Conservation (phyloP, 2,797 vertebrate species). For the Thripadectes ignobilis region DNA sequence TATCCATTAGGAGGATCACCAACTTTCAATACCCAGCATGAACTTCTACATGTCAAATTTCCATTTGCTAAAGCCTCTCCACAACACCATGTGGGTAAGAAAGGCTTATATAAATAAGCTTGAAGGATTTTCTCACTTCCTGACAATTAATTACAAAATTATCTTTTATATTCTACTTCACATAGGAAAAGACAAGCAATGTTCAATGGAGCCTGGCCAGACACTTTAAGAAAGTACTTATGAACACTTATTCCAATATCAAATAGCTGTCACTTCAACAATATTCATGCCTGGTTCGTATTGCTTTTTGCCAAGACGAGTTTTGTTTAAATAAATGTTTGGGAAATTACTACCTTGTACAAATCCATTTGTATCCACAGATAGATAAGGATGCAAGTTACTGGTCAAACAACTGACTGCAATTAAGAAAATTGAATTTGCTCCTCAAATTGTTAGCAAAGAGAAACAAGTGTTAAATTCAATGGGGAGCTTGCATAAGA, state of each 20-base stretch:
- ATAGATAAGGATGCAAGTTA: not conserved
- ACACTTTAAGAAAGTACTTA: not conserved
- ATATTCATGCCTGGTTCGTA: not conserved
- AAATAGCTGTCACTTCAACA: not conserved
- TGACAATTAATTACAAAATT: not conserved
- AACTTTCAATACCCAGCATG: not conserved
- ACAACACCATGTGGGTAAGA: not conserved
- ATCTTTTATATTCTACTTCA: not conserved
- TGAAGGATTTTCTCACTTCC: not conserved
- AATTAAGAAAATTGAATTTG: not conserved
- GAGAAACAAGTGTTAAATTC: not conserved
- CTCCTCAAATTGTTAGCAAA: not conserved
- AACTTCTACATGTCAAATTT: not conserved
- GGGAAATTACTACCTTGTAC: not conserved
- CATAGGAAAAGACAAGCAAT: not conserved
- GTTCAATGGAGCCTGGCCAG: not conserved
- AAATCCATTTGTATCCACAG: not conserved
- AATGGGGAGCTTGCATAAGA: not conserved
- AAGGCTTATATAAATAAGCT: not conserved
- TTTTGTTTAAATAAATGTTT: constrained; percentile 15
- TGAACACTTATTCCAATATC: not conserved
- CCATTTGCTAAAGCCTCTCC: not conserved
- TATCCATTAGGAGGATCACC: not conserved
- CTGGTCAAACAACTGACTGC: not conserved
- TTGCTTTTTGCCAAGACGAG: not conserved